Base-by-base conservation (phyloP, 2,113 vertebrate genomes). In the Chascanopsetta lugubris region DNA sequence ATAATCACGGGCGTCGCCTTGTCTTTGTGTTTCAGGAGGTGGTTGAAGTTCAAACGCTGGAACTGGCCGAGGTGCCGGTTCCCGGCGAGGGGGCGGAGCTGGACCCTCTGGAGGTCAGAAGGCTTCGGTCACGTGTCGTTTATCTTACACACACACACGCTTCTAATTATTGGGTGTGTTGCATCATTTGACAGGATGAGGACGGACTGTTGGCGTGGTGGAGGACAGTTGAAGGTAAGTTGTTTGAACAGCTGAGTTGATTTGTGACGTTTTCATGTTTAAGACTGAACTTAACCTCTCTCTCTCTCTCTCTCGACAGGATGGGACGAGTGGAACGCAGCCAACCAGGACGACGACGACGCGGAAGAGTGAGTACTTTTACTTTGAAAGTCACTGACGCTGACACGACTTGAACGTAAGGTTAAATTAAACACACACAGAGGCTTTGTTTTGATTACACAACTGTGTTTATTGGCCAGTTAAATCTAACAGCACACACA, bases 251-350 rank as follows among this genome's bases (percentile, higher is more conserved):
- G 5, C 1, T 0, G 7, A 10, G 49, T n/a, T 20, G 9, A 11
- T 1, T 1, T 12, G 27, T 18, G 17, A n/a, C 27, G 17, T 10
- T 21, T 21, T 8, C 20, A 21, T n/a, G 9, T 25, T 32, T 8
- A n/a, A 45, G n/a, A 47, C n/a, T n/a, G n/a, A 24, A 26, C 18
- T 11, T 29, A 15, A 12, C 6, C 8, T 3, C 2, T 53, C 0
- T 36, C 22, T 38, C 2, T 42, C 1, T 62, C 24, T 34, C 12
- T 38, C 15, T n/a, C n/a, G 12, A 34, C 12, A 93, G 92, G 87
- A 18, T 93, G 92, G 92, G 49, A 72, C 0, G 80, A 90, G 53
- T 92, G 91, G 91, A 93, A 85, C 1, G 80, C 86, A 45, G 63
- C 70, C 0, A 85, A 64, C 32, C 43, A 85, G 48, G 17, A 88